These are phyloP conservation scores for Colostygia pectinataria DNA, from an alignment of 2,888 invertebrate species.

Conservation along the genomic window DNA sequence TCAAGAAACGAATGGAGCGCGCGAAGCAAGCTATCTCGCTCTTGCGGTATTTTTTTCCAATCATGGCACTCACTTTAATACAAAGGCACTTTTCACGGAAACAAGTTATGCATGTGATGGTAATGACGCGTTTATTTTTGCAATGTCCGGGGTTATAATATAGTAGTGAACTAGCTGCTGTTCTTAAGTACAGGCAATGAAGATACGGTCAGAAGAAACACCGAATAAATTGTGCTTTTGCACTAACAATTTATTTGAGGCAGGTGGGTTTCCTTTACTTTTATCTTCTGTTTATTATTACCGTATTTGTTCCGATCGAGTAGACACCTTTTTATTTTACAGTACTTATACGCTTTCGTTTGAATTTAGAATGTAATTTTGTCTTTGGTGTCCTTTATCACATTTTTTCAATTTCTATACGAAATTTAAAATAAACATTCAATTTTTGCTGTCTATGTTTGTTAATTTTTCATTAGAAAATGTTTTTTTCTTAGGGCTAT, in stretches of 20 bases:
- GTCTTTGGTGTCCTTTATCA: slow-evolving; percentile 8
- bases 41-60: too few relatives aligned
- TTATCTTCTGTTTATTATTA: slow-evolving; percentile 22
- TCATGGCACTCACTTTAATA: too few relatives aligned
- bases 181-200: slow-evolving; percentile 2
- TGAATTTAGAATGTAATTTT: slow-evolving; percentile 8
- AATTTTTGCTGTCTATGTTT: background rate
- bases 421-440: too few relatives aligned
- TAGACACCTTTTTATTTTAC: slow-evolving; percentile 7
- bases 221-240: slow-evolving; percentile 26
- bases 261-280: slow-evolving; percentile 19
- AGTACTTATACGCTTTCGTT: background rate
- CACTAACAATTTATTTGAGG: slow-evolving; percentile 25
- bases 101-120: too few relatives aligned
- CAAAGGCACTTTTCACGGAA: too few relatives aligned
- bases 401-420: slow-evolving; percentile 4
- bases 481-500: too few relatives aligned
- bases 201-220: slow-evolving; percentile 25
- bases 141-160: too few relatives aligned
- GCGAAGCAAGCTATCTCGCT: too few relatives aligned
- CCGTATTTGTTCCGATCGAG: slow-evolving; percentile 13
- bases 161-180: slow-evolving; percentile 7
- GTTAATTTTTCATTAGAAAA: too few relatives aligned
- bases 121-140: too few relatives aligned
- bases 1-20: too few relatives aligned